Evolutionary conservation across 2,797 vertebrate genomes (phyloP).

Genomic region (Scleropages formosus): DNA sequence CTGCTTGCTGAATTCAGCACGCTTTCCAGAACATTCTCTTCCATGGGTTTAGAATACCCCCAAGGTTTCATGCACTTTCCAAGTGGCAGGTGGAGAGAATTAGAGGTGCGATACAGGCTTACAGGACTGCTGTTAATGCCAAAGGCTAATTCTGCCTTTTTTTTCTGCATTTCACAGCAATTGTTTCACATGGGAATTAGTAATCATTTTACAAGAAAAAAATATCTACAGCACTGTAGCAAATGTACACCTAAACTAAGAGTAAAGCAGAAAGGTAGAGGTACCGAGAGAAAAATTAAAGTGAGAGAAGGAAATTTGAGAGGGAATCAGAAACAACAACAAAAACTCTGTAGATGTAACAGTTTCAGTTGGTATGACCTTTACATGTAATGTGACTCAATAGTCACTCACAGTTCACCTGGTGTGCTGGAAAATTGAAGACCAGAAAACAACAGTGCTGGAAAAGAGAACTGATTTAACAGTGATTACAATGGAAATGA

Average conservation of each 20-base stretch:
- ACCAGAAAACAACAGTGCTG: not conserved
- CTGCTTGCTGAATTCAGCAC: not conserved
- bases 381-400: not conserved
- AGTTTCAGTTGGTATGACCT: not conserved
- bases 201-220: no score
- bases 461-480: not conserved
- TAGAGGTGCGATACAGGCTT: not conserved
- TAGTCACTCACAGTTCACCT: not conserved
- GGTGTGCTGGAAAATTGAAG: not conserved
- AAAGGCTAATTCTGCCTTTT: not conserved
- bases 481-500: not conserved
- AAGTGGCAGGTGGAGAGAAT: not conserved
- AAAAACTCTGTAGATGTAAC: not conserved
- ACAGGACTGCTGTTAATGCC: not conserved
- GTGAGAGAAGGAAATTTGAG: not conserved
- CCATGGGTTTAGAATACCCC: not conserved
- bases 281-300: not conserved
- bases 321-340: not conserved
- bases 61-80: not conserved
- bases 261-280: not conserved
- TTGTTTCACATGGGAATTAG: not conserved
- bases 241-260: not conserved
- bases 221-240: no score
- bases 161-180: not conserved
- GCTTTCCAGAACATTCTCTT: not conserved